Percentiles rank a stretch among this genome's conserved stretches.
Evolutionary conservation across 2,888 invertebrate genomes (phyloP).

Genomic region (Drosophila atripex): DNA sequence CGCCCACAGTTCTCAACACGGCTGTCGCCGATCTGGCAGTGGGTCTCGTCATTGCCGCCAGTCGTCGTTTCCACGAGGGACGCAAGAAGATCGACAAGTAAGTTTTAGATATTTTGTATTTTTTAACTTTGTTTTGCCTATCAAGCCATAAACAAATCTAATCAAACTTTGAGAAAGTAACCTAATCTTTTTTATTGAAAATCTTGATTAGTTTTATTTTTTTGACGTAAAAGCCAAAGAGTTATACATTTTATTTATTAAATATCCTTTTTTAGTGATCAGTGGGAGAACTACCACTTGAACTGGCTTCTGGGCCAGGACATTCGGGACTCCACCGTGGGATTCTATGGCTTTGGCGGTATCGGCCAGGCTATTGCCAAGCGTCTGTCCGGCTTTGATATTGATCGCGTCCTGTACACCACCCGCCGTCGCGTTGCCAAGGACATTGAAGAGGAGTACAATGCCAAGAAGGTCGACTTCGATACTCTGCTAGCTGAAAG

Average conservation of each 20-base stretch:
- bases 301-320: constrained; percentile 92
- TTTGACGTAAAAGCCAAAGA: too few relatives aligned
- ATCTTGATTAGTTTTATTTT: not conserved
- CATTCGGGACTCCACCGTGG: constrained; percentile 90
- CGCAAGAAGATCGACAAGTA: constrained; percentile 86
- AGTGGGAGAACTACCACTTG: constrained; percentile 88
- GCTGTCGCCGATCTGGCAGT: constrained; percentile 94
- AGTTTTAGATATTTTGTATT: constrained; percentile 21
- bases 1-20: constrained; percentile 89
- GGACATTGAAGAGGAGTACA: constrained; percentile 81
- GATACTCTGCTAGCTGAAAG: constrained; percentile 87
- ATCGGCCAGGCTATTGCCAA: constrained; percentile 91
- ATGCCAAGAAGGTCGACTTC: constrained; percentile 87
- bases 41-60: constrained; percentile 89
- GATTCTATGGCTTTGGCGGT: constrained; percentile 92
- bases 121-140: not conserved
- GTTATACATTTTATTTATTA: too few relatives aligned
- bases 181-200: not conserved
- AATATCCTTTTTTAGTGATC: constrained; percentile 83
- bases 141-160: not conserved
- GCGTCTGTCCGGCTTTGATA: constrained; percentile 89
- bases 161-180: not conserved
- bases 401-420: constrained; percentile 89
- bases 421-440: constrained; percentile 88
- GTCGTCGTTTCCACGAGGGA: constrained; percentile 91